These are phyloP conservation scores for Epinotia nisella DNA, from an alignment of 2,888 invertebrate species.

Conservation along the genomic window DNA sequence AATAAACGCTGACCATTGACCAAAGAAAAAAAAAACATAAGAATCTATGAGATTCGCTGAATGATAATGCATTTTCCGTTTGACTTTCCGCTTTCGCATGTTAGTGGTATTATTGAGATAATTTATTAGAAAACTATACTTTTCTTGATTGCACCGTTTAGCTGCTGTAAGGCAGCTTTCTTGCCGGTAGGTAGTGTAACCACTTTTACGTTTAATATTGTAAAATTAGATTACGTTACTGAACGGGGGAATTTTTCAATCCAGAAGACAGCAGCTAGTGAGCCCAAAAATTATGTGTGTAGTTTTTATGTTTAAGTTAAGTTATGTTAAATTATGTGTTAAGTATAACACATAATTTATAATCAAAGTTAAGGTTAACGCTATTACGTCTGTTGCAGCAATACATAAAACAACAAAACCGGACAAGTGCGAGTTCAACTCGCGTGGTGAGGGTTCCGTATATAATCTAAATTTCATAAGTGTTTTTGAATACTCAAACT, in stretches of 20 bases:
- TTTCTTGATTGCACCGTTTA: conserved; percentile 30
- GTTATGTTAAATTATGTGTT: no score
- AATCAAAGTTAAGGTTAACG: no score
- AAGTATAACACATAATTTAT: no score
- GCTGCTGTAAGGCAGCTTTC: conserved; percentile 9
- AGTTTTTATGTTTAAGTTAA: no score
- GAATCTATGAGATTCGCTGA: neutral
- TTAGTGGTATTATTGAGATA: conserved; percentile 17
- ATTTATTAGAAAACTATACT: conserved; percentile 27
- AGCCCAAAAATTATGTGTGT: no score
- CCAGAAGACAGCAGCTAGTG: neutral
- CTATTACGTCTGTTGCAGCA: no score
- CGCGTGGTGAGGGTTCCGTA: no score
- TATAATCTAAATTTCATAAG: no score
- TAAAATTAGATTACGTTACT: neutral
- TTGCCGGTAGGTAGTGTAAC: neutral
- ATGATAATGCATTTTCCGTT: conserved; percentile 27
- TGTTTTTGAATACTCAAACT: no score
- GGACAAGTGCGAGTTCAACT: no score
- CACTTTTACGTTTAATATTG: neutral
- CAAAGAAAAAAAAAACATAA: neutral
- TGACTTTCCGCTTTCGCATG: conserved; percentile 12
- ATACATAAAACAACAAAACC: no score
- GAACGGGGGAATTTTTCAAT: neutral
- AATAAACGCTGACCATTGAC: conserved; percentile 16